phyloP scores from a whole-genome alignment of 2,888 invertebrate genomes.

The Apoda limacodes region DNA sequence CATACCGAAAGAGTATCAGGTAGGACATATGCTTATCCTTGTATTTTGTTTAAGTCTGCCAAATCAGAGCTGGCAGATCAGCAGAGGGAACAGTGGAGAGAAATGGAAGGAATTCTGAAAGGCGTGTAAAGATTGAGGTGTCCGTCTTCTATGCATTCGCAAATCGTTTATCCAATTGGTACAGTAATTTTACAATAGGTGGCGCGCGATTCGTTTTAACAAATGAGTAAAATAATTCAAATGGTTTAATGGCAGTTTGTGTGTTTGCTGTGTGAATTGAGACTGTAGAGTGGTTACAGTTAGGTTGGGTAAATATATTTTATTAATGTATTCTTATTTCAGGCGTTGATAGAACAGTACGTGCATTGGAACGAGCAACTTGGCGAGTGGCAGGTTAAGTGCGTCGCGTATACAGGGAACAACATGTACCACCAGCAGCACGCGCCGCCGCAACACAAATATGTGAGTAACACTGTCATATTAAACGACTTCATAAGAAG shows the following conservation, averaged over 20 bases:
- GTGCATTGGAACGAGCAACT: slow-evolving; percentile 98
- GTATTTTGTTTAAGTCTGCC: slow-evolving; percentile 78
- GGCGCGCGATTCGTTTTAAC: no score
- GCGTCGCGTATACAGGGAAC: slow-evolving; percentile 98
- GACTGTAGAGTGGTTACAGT: not conserved
- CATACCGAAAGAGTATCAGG: slow-evolving; percentile 94
- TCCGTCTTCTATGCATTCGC: no score
- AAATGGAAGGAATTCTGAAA: slow-evolving; percentile 96
- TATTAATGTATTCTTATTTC: slow-evolving; percentile 21
- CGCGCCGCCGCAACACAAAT: slow-evolving; percentile 15
- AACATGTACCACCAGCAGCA: slow-evolving; percentile 80
- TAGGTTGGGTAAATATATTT: slow-evolving; percentile 5
- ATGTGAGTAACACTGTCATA: slow-evolving; percentile 11
- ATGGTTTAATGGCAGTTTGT: no score
- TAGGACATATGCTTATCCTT: no score
- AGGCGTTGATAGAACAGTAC: slow-evolving; percentile 90
- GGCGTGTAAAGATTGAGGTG: no score
- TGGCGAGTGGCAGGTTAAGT: slow-evolving; percentile 97
- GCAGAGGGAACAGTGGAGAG: not conserved
- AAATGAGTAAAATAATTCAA: no score
- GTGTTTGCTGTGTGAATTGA: no score
- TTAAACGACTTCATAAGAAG: no score
- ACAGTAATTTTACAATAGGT: no score
- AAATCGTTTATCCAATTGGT: no score
- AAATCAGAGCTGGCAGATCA: slow-evolving; percentile 88